Conservation (phyloP, 1,140 invertebrate genomes). For the Scylla paramamosain region DNA sequence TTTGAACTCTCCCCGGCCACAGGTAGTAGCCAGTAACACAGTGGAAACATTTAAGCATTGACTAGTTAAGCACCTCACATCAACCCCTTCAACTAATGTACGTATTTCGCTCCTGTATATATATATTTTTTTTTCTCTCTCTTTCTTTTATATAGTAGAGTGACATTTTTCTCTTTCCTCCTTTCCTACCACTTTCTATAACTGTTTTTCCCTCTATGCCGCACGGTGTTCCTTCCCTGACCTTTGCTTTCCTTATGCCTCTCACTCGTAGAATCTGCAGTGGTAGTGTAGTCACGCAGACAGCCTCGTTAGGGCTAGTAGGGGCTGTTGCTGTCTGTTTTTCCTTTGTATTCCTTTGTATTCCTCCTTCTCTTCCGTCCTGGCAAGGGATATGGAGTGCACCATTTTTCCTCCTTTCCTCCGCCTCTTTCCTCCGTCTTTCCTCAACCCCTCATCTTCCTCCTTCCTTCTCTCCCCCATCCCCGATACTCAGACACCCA, state of each 20-base stretch:
- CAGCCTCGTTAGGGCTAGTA: too few relatives aligned
- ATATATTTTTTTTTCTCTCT: too few relatives aligned
- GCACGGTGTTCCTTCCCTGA: not conserved
- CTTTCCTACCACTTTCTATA: not conserved
- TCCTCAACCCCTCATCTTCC: not conserved
- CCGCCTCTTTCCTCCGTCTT: not conserved
- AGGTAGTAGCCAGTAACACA: too few relatives aligned
- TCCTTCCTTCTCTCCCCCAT: not conserved
- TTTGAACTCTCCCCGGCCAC: too few relatives aligned
- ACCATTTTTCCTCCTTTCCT: not conserved
- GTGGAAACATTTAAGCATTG: too few relatives aligned
- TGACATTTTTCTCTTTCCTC: not conserved
- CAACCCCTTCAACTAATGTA: too few relatives aligned
- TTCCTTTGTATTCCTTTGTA: not conserved
- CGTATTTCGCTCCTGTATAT: too few relatives aligned
- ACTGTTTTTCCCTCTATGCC: not conserved
- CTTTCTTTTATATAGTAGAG: too few relatives aligned
- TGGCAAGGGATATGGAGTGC: not conserved
- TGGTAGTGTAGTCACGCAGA: too few relatives aligned
- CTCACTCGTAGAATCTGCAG: too few relatives aligned
- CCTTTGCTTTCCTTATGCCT: not conserved
- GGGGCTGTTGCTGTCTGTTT: not conserved
- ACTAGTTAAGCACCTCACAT: too few relatives aligned
- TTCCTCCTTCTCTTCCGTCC: not conserved
- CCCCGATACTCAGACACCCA: not conserved